Conservation (phyloP, 2,888 invertebrate genomes). For the Polydesmus complanatus region DNA sequence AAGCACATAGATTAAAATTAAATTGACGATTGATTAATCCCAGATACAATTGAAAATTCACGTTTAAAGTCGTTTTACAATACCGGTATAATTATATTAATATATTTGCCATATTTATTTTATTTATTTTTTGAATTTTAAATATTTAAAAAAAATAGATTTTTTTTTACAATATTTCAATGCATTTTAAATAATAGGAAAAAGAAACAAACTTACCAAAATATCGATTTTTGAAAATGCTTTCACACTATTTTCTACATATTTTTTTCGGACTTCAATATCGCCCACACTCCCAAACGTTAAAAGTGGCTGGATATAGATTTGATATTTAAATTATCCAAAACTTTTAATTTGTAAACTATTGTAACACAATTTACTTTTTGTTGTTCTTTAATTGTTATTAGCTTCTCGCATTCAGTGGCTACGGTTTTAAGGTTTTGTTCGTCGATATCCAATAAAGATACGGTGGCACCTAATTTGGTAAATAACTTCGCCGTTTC, state of each 20-base stretch:
- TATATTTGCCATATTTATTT: no score
- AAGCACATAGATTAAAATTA: background rate
- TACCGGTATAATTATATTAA: no score
- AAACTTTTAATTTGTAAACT: no score
- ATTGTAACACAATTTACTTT: no score
- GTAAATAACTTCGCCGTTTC: constrained; percentile 13
- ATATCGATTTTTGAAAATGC: constrained; percentile 10
- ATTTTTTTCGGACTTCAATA: constrained; percentile 5
- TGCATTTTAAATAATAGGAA: no score
- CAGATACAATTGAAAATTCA: no score
- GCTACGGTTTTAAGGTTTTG: constrained; percentile 1
- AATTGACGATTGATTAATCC: background rate
- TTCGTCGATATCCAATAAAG: background rate
- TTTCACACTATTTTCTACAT: constrained; percentile 6
- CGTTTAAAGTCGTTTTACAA: no score
- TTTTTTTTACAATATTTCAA: no score
- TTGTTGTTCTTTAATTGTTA: background rate
- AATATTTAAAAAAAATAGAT: no score
- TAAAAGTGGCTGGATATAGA: constrained; percentile 3
- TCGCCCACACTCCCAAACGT: constrained; percentile 7
- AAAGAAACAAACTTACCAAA: constrained; percentile 4
- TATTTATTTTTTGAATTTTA: no score
- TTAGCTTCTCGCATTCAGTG: constrained; percentile 7
- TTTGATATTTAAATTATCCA: background rate
- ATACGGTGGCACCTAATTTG: constrained; percentile 9